A percentile compares a stretch with the other conserved stretches of the same genome.
Evolutionary conservation across 2,888 invertebrate genomes (phyloP).

Genomic region (Himalopsyche tibetana): DNA sequence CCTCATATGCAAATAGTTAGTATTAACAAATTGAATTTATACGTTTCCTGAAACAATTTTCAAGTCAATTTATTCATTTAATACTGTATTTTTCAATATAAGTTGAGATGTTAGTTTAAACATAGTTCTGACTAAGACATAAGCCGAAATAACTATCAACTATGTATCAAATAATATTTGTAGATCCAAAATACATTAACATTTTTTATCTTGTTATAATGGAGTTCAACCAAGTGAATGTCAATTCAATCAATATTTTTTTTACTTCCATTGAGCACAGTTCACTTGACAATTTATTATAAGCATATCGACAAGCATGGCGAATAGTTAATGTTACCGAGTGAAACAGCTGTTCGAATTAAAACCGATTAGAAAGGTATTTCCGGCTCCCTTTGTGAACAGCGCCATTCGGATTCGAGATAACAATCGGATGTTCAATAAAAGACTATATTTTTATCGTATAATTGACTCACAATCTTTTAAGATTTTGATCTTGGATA

Average conservation of each 20-base stretch:
- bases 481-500: not conserved
- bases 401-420: not conserved
- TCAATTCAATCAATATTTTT: not conserved
- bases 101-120: too few species aligned
- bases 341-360: not conserved
- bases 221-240: not conserved
- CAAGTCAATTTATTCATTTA: too few species aligned
- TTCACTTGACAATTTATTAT: not conserved
- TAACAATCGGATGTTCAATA: not conserved
- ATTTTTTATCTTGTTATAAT: too few species aligned
- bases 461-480: conserved; percentile 3
- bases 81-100: too few species aligned
- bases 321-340: not conserved
- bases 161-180: too few species aligned
- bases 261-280: not conserved
- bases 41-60: too few species aligned
- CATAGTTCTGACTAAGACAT: too few species aligned
- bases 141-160: too few species aligned
- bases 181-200: too few species aligned
- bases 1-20: too few species aligned
- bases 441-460: not conserved
- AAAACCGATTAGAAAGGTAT: conserved; percentile 23
- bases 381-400: not conserved
- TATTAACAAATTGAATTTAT: too few species aligned
- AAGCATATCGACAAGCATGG: not conserved